These are phyloP conservation scores for Phlogophora meticulosa DNA, from an alignment of 2,888 invertebrate species.

Conservation along the genomic window DNA sequence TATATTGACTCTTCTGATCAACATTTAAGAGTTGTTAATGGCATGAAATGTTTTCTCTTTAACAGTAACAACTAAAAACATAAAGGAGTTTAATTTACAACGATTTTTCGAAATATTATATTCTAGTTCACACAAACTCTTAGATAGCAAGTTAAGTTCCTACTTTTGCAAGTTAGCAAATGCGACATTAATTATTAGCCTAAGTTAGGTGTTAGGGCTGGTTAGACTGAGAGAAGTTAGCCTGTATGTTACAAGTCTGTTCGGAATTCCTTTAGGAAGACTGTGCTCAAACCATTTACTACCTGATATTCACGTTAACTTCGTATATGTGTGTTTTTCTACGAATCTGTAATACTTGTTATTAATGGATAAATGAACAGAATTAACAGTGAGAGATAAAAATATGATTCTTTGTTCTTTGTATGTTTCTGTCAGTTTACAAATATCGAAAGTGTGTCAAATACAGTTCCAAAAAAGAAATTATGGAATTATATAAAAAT, in stretches of 20 bases:
- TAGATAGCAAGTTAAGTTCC: slow-evolving; percentile 27
- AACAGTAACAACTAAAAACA: background rate
- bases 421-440: too few species aligned
- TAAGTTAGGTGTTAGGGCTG: slow-evolving; percentile 44
- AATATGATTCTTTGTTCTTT: background rate
- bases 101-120: slow-evolving; percentile 2
- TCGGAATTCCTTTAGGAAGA: slow-evolving; percentile 34
- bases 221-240: slow-evolving; percentile 48
- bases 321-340: slow-evolving; percentile 3
- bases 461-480: too few species aligned
- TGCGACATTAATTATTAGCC: slow-evolving; percentile 54
- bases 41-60: background rate
- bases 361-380: background rate
- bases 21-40: background rate
- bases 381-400: background rate
- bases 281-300: slow-evolving; percentile 23
- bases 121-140: slow-evolving; percentile 13
- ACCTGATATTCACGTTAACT: slow-evolving; percentile 12
- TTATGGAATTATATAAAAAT: too few species aligned
- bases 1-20: slow-evolving; percentile 12
- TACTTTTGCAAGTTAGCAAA: slow-evolving; percentile 44
- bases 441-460: background rate
- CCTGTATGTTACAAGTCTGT: slow-evolving; percentile 38
- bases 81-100: background rate
- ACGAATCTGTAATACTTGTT: background rate